These are phyloP conservation scores for Poecilobothrus nobilitatus DNA, from an alignment of 2,888 invertebrate genomes.

Conservation along the genomic window DNA sequence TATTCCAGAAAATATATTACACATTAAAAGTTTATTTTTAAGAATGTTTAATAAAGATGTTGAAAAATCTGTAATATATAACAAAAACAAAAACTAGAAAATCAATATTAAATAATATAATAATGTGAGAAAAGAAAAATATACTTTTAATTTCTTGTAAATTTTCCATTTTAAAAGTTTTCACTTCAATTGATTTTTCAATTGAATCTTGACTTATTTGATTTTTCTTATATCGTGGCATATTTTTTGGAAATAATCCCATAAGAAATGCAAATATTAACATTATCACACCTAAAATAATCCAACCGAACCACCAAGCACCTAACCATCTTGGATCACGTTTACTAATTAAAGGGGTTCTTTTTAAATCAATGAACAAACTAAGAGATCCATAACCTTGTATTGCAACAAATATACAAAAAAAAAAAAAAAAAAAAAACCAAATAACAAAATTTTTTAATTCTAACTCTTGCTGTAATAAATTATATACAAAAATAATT, in stretches of 20 bases:
- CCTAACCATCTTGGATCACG: constrained; percentile 61
- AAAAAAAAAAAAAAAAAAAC: too few species aligned
- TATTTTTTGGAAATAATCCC: constrained; percentile 53
- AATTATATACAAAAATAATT: not conserved
- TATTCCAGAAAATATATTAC: constrained; percentile 56
- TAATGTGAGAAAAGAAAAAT: not conserved
- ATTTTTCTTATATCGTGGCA: constrained; percentile 30
- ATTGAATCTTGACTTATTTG: constrained; percentile 13
- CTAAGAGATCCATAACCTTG: constrained; percentile 44
- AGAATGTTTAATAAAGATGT: constrained; percentile 51
- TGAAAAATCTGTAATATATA: constrained; percentile 46
- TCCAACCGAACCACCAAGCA: constrained; percentile 70
- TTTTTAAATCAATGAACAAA: constrained; percentile 51
- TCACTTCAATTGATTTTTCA: not conserved
- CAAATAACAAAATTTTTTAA: not conserved
- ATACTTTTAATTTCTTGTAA: not conserved
- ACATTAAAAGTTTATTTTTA: constrained; percentile 56
- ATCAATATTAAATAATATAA: too few species aligned
- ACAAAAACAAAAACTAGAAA: too few species aligned
- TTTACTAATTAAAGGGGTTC: constrained; percentile 52
- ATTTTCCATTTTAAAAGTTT: not conserved
- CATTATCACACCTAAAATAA: constrained; percentile 48
- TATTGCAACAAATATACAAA: constrained; percentile 2
- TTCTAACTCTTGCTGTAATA: too few species aligned
- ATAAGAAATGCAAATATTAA: constrained; percentile 53